Percentiles rank a stretch among this genome's conserved stretches.
These are phyloP conservation scores for Aplysia californica DNA, from an alignment of 1,140 invertebrate species.

Conservation along the genomic window DNA sequence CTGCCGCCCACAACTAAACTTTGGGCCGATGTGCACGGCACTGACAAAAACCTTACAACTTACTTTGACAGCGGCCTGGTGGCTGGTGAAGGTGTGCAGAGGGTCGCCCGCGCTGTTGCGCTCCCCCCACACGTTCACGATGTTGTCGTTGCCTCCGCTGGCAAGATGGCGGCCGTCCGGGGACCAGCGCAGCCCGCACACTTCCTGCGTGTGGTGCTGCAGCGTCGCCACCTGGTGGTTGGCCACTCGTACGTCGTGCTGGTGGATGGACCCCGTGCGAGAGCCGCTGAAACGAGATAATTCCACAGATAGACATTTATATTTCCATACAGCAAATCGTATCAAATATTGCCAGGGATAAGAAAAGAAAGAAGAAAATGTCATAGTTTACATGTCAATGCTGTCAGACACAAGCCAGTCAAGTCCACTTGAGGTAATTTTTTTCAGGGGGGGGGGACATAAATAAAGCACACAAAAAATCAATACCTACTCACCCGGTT, in stretches of 20 bases:
- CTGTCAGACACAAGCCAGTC: background rate
- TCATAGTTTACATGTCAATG: background rate
- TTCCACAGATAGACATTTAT: too few relatives aligned
- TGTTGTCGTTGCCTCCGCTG: constrained; percentile 95
- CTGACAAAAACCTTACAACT: background rate
- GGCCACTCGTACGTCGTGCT: constrained; percentile 93
- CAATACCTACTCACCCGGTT: background rate
- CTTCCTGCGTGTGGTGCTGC: constrained; percentile 82
- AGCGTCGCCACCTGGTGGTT: constrained; percentile 85
- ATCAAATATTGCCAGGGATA: too few relatives aligned
- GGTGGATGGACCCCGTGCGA: constrained; percentile 87
- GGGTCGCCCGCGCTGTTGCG: constrained; percentile 40
- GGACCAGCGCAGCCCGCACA: constrained; percentile 97
- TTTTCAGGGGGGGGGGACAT: background rate
- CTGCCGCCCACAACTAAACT: too few relatives aligned
- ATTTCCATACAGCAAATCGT: too few relatives aligned
- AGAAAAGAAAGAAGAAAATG: constrained; percentile 15
- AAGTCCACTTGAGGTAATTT: background rate
- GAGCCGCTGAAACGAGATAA: too few relatives aligned
- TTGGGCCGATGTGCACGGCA: too few relatives aligned
- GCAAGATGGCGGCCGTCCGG: constrained; percentile 90
- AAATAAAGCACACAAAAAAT: background rate
- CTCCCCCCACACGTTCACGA: constrained; percentile 87
- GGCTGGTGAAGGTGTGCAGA: constrained; percentile 52
- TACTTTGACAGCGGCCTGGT: constrained; percentile 72